These are phyloP conservation scores for Potamarius usumacintae DNA, from an alignment of 2,113 vertebrate genomes.

Conservation along the genomic window DNA sequence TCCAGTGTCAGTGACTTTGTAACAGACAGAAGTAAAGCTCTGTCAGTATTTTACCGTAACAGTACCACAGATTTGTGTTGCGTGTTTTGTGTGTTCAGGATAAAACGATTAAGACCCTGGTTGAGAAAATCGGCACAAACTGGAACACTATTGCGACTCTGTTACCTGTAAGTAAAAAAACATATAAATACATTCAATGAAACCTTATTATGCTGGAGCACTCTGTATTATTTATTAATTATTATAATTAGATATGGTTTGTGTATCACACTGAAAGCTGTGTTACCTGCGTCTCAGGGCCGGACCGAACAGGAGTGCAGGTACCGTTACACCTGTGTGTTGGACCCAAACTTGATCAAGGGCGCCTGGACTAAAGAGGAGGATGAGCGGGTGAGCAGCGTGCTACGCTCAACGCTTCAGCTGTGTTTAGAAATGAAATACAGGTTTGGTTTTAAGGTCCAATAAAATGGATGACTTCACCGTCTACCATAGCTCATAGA, in stretches of 20 bases:
- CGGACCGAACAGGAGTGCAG: conserved; percentile 85
- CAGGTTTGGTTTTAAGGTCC: neutral
- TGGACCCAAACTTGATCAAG: conserved; percentile 85
- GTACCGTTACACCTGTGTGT: conserved; percentile 80
- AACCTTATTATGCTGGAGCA: neutral
- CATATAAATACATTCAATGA: neutral
- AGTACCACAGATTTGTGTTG: neutral
- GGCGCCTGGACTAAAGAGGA: conserved; percentile 92
- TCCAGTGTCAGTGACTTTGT: neutral
- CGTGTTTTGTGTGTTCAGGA: conserved; percentile 73
- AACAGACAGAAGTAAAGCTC: no score
- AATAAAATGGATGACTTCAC: neutral
- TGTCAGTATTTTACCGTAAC: neutral
- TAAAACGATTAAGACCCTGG: conserved; percentile 82
- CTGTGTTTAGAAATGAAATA: no score
- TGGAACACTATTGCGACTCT: conserved; percentile 87
- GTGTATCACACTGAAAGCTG: neutral
- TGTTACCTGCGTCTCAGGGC: conserved; percentile 70
- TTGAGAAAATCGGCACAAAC: conserved; percentile 82
- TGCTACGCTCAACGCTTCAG: neutral
- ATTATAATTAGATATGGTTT: neutral
- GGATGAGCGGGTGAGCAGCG: conserved; percentile 82
- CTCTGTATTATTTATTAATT: neutral
- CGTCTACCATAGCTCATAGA: conserved; percentile 77
- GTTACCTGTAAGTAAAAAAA: conserved; percentile 82